These are phyloP conservation scores for Euura lappo DNA, from an alignment of 1,140 invertebrate species.

Conservation along the genomic window DNA sequence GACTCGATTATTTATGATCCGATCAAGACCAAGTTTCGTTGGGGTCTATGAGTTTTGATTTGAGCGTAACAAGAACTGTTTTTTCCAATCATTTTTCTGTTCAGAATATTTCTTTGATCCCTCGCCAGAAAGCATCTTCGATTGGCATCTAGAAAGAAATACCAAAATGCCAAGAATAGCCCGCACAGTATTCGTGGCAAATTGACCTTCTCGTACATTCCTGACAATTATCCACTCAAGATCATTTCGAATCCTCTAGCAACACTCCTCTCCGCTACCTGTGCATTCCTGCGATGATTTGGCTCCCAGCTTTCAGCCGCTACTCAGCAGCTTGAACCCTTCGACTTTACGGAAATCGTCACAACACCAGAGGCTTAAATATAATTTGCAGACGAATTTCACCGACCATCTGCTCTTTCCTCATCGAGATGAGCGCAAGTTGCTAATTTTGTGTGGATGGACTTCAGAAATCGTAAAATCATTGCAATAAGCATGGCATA, in stretches of 20 bases:
- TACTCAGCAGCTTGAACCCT: not conserved
- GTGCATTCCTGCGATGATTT: not conserved
- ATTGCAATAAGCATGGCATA: too few relatives aligned
- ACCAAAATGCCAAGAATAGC: not conserved
- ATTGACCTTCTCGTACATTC: not conserved
- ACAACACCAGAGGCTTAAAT: not conserved
- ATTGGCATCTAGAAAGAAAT: slow-evolving; percentile 7
- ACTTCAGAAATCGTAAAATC: too few relatives aligned
- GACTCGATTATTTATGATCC: too few relatives aligned
- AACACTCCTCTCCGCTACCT: not conserved
- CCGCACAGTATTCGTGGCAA: not conserved
- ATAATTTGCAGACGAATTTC: too few relatives aligned
- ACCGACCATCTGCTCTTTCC: not conserved
- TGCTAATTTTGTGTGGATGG: not conserved
- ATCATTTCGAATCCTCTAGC: not conserved
- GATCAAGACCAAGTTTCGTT: too few relatives aligned
- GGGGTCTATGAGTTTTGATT: too few relatives aligned
- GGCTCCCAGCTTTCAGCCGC: too few relatives aligned
- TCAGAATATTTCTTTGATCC: too few relatives aligned
- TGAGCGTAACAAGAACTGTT: too few relatives aligned
- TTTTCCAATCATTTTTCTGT: too few relatives aligned
- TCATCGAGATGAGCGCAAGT: not conserved
- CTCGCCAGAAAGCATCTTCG: not conserved
- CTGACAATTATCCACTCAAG: slow-evolving; percentile 5
- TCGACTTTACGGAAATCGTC: not conserved